A percentile compares a stretch with the other conserved stretches of the same genome.
Evolutionary conservation across 2,888 invertebrate species (phyloP).

Genomic region (Sphaeridia pumilis): DNA sequence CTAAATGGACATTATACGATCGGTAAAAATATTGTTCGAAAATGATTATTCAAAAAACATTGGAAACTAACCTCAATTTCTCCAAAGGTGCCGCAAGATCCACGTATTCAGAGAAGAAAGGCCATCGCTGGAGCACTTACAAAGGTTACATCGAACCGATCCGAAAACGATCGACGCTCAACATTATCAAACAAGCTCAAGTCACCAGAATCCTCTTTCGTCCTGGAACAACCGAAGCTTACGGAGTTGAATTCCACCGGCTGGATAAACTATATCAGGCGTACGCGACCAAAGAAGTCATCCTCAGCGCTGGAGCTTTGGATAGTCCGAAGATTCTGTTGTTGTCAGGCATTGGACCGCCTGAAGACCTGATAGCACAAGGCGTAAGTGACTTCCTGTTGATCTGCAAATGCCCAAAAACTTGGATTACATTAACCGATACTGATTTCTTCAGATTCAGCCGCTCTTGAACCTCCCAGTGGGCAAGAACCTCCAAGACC

Average conservation of each 20-base stretch:
- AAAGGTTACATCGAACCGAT: conserved; percentile 25
- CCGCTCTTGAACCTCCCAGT: conserved; percentile 21
- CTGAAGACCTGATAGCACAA: conserved; percentile 23
- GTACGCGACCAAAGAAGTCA: conserved; percentile 23
- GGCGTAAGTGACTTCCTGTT: neutral
- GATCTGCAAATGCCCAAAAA: neutral
- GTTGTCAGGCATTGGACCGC: conserved; percentile 29
- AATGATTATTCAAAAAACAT: neutral
- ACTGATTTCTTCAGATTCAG: too few relatives aligned
- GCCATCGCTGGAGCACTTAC: conserved; percentile 20
- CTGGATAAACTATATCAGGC: conserved; percentile 25
- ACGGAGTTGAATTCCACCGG: conserved; percentile 30
- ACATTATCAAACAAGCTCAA: too few relatives aligned
- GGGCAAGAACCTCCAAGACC: conserved; percentile 31
- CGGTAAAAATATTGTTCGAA: neutral
- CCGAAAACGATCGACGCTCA: too few relatives aligned
- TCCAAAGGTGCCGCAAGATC: too few relatives aligned
- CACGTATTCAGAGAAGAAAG: conserved; percentile 20
- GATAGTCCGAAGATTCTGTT: conserved; percentile 28
- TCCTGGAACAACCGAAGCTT: conserved; percentile 22
- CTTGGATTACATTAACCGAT: too few relatives aligned
- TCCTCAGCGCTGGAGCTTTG: conserved; percentile 25
- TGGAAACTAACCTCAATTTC: neutral
- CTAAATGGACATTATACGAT: neutral
- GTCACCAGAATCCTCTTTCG: too few relatives aligned